Evolutionary conservation across 53 echinoderm and acorn worm genomes (phyloP).

Genomic region (Zoroaster sp.): DNA sequence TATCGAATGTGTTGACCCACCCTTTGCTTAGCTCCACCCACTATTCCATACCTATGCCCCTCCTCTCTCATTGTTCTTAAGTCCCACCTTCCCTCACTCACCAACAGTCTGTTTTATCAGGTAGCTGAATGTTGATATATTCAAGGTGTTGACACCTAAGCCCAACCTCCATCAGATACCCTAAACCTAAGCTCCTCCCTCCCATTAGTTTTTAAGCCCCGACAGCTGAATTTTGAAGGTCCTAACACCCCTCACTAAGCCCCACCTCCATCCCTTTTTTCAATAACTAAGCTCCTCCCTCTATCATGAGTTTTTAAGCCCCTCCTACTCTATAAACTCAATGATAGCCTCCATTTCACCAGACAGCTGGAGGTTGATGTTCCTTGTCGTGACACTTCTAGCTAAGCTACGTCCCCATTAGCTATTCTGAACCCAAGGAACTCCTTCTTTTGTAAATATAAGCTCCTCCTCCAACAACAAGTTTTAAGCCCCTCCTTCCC

Average conservation of each 20-base stretch:
- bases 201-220: not conserved
- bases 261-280: no score
- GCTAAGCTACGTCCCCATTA: not conserved
- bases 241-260: no score
- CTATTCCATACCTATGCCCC: not conserved
- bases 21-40: not conserved
- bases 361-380: conserved; percentile 82
- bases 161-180: no score
- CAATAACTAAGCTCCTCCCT: not conserved
- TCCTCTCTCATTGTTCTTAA: not conserved
- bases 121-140: conserved; percentile 64
- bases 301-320: not conserved
- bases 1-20: not conserved
- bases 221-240: no score
- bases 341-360: conserved; percentile 96
- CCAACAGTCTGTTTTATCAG: conserved; percentile 72
- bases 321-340: no score
- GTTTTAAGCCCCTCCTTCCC: not conserved
- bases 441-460: not conserved
- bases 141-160: conserved; percentile 75
- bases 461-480: not conserved
- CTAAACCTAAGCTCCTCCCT: not conserved
- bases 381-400: no score
- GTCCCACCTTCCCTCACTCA: conserved; percentile 5
- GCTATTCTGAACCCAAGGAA: not conserved